These are phyloP conservation scores for Idaea biselata DNA, from an alignment of 2,888 invertebrate species.

Conservation along the genomic window DNA sequence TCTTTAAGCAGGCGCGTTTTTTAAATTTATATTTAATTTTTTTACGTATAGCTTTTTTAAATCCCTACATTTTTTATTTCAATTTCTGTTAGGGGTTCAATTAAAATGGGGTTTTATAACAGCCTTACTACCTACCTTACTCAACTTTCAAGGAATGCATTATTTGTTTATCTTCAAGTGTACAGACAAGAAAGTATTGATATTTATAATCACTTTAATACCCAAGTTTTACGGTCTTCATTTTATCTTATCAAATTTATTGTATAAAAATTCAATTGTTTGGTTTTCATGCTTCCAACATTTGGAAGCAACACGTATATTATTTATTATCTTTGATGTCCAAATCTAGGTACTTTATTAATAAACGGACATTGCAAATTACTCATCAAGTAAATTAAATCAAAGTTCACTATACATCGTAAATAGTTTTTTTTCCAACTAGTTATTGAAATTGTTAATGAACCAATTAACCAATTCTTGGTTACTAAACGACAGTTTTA, in stretches of 20 bases:
- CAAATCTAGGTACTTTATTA: neutral
- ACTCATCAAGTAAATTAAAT: too few relatives aligned
- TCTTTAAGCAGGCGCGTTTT: too few relatives aligned
- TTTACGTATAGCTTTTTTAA: too few relatives aligned
- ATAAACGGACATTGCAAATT: slow-evolving; percentile 3
- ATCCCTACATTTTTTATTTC: too few relatives aligned
- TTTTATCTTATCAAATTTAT: slow-evolving; percentile 1
- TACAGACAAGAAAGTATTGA: neutral
- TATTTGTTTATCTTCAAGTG: neutral
- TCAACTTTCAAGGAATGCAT: neutral
- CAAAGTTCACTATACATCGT: too few relatives aligned
- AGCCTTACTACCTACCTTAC: neutral
- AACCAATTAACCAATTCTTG: too few relatives aligned
- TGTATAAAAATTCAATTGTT: slow-evolving; percentile 4
- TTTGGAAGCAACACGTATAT: neutral
- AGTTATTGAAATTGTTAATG: too few relatives aligned
- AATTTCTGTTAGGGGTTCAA: too few relatives aligned
- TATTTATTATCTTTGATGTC: neutral
- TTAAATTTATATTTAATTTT: too few relatives aligned
- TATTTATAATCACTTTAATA: slow-evolving; percentile 7
- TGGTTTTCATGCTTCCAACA: neutral
- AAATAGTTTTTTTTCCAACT: too few relatives aligned
- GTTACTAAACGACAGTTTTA: too few relatives aligned
- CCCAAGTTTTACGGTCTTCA: slow-evolving; percentile 2
- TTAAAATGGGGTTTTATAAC: too few relatives aligned